Conservation (phyloP, 2,797 vertebrate genomes). For the Delichon dasypus region DNA sequence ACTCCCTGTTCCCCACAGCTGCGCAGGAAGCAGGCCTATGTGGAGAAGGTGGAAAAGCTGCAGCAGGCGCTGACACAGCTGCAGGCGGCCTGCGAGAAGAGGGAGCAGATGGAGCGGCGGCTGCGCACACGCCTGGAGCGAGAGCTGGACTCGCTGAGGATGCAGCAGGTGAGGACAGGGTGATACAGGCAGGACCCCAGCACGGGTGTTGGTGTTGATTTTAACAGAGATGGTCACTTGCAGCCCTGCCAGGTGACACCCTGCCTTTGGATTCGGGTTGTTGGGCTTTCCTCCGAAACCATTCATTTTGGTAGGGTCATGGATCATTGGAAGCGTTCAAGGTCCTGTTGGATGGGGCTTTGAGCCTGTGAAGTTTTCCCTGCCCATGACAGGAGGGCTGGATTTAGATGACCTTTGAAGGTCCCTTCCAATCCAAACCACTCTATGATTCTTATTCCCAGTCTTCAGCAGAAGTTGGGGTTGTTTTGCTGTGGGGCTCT, state of each 20-base stretch:
- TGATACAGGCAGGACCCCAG: neutral
- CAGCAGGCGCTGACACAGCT: conserved; percentile 87
- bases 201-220: fast-evolving
- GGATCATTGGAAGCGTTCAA: neutral
- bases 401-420: neutral
- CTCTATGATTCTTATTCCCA: neutral
- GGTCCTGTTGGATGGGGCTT: neutral
- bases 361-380: neutral
- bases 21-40: conserved; percentile 85
- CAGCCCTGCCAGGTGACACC: neutral
- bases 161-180: conserved; percentile 78
- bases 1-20: conserved; percentile 63
- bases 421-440: neutral
- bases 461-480: neutral
- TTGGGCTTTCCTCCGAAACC: neutral
- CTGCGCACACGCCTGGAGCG: conserved; percentile 83
- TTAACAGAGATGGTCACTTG: neutral
- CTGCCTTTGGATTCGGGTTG: neutral
- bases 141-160: conserved; percentile 82
- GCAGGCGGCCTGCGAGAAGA: conserved; percentile 85
- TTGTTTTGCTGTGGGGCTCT: neutral
- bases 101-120: conserved; percentile 86
- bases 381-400: fast-evolving
- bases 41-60: conserved; percentile 87
- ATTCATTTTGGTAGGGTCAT: neutral